A percentile compares a stretch with the other conserved stretches of the same genome.
Conservation (phyloP, 35 echinoderm and acorn worm species). For the Lytechinus variegatus region DNA sequence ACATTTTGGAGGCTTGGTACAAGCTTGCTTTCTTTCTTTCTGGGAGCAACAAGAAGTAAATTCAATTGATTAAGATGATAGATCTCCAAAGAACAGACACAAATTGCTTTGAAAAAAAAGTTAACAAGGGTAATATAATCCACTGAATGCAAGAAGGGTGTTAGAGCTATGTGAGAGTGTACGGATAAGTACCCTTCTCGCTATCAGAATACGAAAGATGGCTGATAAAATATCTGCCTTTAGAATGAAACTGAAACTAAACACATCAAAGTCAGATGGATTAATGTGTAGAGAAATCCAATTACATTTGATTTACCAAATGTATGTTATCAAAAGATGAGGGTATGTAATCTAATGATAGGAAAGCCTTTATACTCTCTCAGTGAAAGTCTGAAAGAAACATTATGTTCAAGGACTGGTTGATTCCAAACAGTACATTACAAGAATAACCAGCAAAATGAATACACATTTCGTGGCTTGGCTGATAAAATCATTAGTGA, state of each 20-base stretch:
- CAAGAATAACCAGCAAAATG: neutral
- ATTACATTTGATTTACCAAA: neutral
- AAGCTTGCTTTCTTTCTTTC: neutral
- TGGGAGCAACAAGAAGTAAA: neutral
- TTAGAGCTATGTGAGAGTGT: neutral
- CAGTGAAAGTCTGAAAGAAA: neutral
- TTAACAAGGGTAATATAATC: neutral
- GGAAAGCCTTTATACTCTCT: neutral
- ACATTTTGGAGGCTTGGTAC: neutral
- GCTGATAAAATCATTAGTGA: no score
- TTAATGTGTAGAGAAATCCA: neutral
- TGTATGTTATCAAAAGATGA: neutral
- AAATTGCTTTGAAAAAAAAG: neutral
- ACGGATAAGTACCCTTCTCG: neutral
- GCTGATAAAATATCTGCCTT: neutral
- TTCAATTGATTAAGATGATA: neutral
- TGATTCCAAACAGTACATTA: neutral
- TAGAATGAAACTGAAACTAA: conserved; percentile 6
- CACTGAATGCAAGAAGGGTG: neutral
- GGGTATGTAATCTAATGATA: neutral
- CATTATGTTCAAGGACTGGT: neutral
- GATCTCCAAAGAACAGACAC: neutral
- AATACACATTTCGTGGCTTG: neutral
- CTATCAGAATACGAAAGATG: neutral
- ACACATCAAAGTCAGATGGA: neutral